Conservation (phyloP, 2,888 invertebrate species). For the Pharmacophagus antenor region DNA sequence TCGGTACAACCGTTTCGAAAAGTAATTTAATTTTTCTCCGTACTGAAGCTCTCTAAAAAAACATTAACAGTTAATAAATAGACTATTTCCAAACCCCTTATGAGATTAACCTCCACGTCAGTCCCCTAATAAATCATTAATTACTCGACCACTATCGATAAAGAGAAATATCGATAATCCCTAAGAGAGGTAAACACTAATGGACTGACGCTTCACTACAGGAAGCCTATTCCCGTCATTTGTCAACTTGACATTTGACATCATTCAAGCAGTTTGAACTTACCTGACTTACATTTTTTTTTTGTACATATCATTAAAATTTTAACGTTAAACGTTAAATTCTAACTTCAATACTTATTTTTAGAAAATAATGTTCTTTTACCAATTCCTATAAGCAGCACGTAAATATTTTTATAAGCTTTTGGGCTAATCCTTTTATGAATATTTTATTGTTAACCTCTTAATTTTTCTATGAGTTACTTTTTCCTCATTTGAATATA, state of each 20-base stretch:
- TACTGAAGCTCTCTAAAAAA: background rate
- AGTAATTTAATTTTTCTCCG: too few species aligned
- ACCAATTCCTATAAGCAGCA: background rate
- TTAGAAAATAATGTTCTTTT: background rate
- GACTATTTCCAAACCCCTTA: background rate
- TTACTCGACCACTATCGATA: slow-evolving; percentile 53
- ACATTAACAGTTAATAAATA: background rate
- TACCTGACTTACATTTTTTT: slow-evolving; percentile 49
- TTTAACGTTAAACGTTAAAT: slow-evolving; percentile 17
- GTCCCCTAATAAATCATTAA: slow-evolving; percentile 49
- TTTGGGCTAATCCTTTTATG: background rate
- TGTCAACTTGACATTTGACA: slow-evolving; percentile 76
- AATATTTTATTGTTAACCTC: background rate
- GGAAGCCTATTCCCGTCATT: slow-evolving; percentile 71
- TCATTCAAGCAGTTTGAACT: slow-evolving; percentile 63
- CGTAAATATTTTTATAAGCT: background rate
- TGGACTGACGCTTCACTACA: slow-evolving; percentile 63
- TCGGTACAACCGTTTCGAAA: too few species aligned
- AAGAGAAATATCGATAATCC: slow-evolving; percentile 51
- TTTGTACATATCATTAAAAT: slow-evolving; percentile 36
- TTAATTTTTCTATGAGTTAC: background rate
- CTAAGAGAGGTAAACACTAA: slow-evolving; percentile 46
- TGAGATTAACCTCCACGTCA: slow-evolving; percentile 7
- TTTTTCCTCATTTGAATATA: background rate
- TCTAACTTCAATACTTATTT: background rate